Percentiles rank a stretch among this genome's conserved stretches.
Conservation (phyloP, 2,113 vertebrate species). For the Genyomyrus donnyi region DNA sequence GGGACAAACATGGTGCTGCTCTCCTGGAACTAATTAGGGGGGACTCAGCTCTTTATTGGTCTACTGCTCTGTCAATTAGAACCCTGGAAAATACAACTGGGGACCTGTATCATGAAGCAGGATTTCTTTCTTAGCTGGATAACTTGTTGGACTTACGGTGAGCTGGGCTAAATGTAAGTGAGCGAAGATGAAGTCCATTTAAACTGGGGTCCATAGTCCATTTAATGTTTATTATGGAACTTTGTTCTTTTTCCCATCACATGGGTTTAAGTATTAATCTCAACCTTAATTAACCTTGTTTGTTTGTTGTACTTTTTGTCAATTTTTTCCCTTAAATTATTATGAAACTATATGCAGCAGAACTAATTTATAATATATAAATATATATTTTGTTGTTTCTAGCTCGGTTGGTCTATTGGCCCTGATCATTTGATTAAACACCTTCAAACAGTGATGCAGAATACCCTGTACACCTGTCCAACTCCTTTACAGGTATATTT, state of each 20-base stretch:
- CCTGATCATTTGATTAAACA: constrained; percentile 82
- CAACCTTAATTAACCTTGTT: neutral
- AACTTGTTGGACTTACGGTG: no score
- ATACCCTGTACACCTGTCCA: constrained; percentile 77
- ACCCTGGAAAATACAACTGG: neutral
- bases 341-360: neutral
- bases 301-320: neutral
- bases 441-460: constrained; percentile 91
- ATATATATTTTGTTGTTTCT: constrained; percentile 27
- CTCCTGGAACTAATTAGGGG: neutral
- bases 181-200: neutral
- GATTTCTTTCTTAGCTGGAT: neutral
- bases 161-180: no score
- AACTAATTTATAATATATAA: neutral
- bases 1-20: neutral
- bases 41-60: neutral
- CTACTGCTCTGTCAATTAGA: neutral
- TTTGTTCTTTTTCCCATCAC: neutral
- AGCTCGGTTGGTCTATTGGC: constrained; percentile 94
- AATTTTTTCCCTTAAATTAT: neutral
- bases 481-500: constrained; percentile 80
- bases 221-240: neutral
- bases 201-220: neutral
- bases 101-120: neutral
- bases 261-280: neutral